phyloP scores from a whole-genome alignment of 2,797 vertebrate genomes.

The Tangara arthus region DNA sequence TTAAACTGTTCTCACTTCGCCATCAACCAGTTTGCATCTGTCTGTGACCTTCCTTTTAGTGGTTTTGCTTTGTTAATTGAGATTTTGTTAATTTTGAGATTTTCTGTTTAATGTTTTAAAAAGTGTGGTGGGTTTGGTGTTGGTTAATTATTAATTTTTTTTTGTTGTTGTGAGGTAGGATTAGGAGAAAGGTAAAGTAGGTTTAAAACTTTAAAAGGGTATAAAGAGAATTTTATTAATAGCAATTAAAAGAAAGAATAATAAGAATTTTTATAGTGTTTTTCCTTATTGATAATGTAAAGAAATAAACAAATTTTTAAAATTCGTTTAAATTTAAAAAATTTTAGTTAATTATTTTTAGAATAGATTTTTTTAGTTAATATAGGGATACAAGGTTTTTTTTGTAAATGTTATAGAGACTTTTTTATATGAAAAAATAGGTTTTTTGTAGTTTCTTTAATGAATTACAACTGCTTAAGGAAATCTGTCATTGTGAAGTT shows the following conservation, averaged over 20 bases:
- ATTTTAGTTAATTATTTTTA: neutral
- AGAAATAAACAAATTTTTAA: neutral
- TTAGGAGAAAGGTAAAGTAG: neutral
- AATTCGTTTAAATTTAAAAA: too few species aligned
- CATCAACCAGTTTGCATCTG: neutral
- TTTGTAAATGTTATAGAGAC: neutral
- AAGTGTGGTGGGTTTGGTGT: neutral
- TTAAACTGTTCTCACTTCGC: neutral
- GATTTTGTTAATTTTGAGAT: neutral
- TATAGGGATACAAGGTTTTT: neutral
- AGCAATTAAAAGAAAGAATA: neutral
- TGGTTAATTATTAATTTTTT: neutral
- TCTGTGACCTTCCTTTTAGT: neutral
- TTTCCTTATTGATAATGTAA: neutral
- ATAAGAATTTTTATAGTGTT: neutral
- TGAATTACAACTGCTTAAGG: neutral
- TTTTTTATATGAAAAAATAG: neutral
- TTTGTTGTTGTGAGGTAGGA: neutral
- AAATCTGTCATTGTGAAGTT: neutral
- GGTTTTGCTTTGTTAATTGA: neutral
- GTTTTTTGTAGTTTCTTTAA: neutral
- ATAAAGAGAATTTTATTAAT: neutral
- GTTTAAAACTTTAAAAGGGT: neutral
- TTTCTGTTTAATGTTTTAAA: neutral
- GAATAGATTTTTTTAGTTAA: neutral